Evolutionary conservation across 2,113 vertebrate genomes (phyloP).

Genomic region (Colius striatus): DNA sequence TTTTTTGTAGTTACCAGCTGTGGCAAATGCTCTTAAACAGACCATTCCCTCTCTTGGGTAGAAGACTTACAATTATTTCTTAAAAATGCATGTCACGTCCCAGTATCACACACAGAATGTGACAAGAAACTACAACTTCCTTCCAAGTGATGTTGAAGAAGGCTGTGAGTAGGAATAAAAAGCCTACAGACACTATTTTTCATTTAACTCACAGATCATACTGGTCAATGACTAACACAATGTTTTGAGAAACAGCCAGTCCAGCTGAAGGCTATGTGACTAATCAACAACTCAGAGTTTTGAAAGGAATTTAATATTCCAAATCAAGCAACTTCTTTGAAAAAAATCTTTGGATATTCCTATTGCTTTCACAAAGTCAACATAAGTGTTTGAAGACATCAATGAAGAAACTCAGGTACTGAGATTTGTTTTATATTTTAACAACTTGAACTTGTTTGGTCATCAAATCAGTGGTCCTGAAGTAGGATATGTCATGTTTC

Average conservation of each 20-base stretch:
- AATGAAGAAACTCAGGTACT: background rate
- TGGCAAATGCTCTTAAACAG: background rate
- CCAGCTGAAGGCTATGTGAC: background rate
- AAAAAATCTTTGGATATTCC: background rate
- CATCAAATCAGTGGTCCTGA: background rate
- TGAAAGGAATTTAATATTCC: constrained; percentile 14
- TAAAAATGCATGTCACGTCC: rapidly evolving
- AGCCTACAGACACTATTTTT: background rate
- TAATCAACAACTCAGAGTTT: background rate
- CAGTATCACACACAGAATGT: background rate
- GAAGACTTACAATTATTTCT: background rate
- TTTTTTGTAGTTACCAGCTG: background rate
- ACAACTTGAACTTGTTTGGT: background rate
- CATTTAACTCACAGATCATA: background rate
- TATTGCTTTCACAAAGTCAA: background rate
- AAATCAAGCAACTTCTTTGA: background rate
- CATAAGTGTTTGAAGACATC: constrained; percentile 1
- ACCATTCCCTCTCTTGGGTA: background rate
- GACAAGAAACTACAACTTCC: background rate
- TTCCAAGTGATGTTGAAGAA: background rate
- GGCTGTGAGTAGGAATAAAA: background rate
- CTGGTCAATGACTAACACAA: background rate
- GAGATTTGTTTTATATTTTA: background rate
- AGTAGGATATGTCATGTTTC: background rate
- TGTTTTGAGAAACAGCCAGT: background rate